A percentile compares a stretch with the other conserved stretches of the same genome.
These are phyloP conservation scores for Drosophila equinoxialis DNA, from an alignment of 1,140 invertebrate species.

Conservation along the genomic window DNA sequence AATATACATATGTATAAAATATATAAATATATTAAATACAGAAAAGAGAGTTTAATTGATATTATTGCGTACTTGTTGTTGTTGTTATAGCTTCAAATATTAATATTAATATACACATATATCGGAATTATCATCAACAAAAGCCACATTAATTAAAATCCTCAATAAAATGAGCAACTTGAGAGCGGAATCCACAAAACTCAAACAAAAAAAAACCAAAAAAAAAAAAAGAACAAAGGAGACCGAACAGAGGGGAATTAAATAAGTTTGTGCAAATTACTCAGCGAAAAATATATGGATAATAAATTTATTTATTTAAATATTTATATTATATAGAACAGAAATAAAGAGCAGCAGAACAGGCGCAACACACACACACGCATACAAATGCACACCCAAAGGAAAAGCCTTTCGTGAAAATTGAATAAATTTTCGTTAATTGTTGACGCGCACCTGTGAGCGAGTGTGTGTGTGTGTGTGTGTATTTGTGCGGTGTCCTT, in stretches of 20 bases:
- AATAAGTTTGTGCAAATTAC: conserved; percentile 29
- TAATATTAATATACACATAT: conserved; percentile 16
- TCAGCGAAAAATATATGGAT: conserved; percentile 19
- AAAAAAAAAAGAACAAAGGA: conserved; percentile 11
- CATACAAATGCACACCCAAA: background rate
- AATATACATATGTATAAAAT: conserved; percentile 3
- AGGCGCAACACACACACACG: background rate
- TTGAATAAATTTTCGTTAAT: conserved; percentile 80
- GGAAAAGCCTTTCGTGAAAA: conserved; percentile 51
- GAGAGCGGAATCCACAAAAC: background rate
- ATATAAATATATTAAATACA: conserved; percentile 11
- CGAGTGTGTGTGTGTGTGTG: conserved; percentile 20
- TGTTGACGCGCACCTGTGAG: conserved; percentile 70
- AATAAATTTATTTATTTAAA: conserved; percentile 32
- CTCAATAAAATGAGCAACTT: conserved; percentile 26
- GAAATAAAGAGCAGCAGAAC: conserved; percentile 29
- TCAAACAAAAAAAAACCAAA: conserved; percentile 5
- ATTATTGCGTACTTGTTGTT: conserved; percentile 2
- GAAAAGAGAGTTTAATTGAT: conserved; percentile 10
- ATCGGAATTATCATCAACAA: conserved; percentile 17
- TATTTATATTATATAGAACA: conserved; percentile 59
- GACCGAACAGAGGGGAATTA: background rate
- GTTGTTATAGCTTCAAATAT: background rate
- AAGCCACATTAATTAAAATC: conserved; percentile 38
- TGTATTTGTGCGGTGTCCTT: conserved; percentile 40